These are phyloP conservation scores for Paracentrotus lividus DNA, from an alignment of 53 echinoderm and acorn worm species.

Conservation along the genomic window DNA sequence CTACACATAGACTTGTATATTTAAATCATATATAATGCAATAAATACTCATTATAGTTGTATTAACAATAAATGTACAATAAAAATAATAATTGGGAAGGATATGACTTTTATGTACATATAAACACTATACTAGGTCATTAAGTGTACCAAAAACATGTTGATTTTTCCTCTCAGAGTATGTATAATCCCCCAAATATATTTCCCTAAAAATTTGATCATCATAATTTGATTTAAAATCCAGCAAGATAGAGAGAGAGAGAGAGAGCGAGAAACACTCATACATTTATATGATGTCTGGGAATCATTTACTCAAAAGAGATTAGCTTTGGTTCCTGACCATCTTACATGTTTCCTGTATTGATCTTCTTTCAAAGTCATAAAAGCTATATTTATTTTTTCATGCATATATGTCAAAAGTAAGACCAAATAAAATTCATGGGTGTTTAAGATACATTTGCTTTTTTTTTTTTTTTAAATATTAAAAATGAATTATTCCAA, in stretches of 20 bases:
- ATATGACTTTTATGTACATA: conserved; percentile 49
- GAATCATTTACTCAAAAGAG: not conserved
- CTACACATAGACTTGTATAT: conserved; percentile 25
- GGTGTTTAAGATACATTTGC: not conserved
- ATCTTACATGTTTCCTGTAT: not conserved
- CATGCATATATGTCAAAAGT: not conserved
- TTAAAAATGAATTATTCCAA: not conserved
- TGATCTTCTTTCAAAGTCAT: not conserved
- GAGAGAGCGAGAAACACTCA: not conserved
- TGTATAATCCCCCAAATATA: too few species aligned
- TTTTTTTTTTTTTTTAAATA: not conserved
- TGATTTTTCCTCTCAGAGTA: not conserved
- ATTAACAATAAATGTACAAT: conserved; percentile 56
- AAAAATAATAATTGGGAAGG: conserved; percentile 46
- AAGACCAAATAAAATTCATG: not conserved
- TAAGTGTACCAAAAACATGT: not conserved
- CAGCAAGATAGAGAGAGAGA: too few species aligned
- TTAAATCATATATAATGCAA: conserved; percentile 46
- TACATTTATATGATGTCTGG: not conserved
- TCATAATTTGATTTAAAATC: not conserved
- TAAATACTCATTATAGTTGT: conserved; percentile 38
- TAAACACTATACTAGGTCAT: conserved; percentile 14
- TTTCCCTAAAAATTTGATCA: not conserved
- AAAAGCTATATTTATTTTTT: not conserved
- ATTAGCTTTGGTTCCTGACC: not conserved